Conservation (phyloP, 1,140 invertebrate species). For the Phthorimaea operculella region DNA sequence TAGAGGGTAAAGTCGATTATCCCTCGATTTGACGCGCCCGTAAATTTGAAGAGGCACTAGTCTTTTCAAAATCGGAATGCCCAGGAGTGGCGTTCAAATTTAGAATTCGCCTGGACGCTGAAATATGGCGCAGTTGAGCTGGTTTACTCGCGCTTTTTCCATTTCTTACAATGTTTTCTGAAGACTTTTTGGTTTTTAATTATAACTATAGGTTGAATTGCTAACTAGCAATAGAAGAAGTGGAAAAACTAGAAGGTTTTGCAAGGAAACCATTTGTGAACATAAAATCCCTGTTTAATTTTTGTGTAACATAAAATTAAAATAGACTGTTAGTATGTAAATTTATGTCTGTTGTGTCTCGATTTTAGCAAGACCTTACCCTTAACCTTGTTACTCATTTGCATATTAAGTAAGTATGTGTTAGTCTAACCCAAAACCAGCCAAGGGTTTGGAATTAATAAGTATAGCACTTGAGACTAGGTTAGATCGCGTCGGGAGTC, state of each 20-base stretch:
- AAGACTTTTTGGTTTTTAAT: too few species aligned
- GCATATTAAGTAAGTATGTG: neutral
- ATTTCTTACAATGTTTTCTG: neutral
- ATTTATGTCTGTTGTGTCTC: neutral
- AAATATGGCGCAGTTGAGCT: slow-evolving; percentile 21
- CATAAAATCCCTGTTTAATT: too few species aligned
- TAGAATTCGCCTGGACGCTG: slow-evolving; percentile 34
- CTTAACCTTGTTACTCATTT: neutral
- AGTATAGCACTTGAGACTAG: too few species aligned
- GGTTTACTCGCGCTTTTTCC: neutral
- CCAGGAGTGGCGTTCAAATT: slow-evolving; percentile 47
- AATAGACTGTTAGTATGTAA: neutral
- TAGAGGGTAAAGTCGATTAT: slow-evolving; percentile 28
- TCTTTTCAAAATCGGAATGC: slow-evolving; percentile 54
- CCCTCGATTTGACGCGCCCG: slow-evolving; percentile 25
- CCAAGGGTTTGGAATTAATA: too few species aligned
- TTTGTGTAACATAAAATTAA: too few species aligned
- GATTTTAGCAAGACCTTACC: neutral
- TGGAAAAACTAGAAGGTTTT: too few species aligned
- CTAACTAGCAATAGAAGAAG: too few species aligned
- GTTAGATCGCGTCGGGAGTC: too few species aligned
- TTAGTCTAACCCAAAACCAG: too few species aligned
- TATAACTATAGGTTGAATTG: too few species aligned
- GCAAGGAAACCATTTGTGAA: too few species aligned
- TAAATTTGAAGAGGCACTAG: slow-evolving; percentile 55